phyloP scores from a whole-genome alignment of 2,888 invertebrate species.

The Cyclophora albipunctata region DNA sequence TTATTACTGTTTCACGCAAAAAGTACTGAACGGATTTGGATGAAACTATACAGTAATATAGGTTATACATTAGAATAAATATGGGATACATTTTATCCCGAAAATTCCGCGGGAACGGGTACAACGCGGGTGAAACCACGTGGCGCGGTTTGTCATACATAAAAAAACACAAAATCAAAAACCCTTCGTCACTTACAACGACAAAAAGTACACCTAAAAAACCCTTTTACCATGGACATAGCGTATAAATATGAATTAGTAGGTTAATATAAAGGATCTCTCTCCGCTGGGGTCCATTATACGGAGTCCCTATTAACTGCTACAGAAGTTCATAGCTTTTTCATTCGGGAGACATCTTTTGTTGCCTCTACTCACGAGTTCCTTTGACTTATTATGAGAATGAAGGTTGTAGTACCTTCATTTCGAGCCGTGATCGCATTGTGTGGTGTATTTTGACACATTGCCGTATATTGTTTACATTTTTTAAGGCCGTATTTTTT shows the following conservation, averaged over 20 bases:
- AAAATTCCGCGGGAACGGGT: no score
- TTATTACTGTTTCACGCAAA: no score
- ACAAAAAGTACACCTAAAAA: slow-evolving; percentile 13
- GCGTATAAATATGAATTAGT: slow-evolving; percentile 55
- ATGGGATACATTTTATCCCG: no score
- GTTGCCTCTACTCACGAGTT: slow-evolving; percentile 38
- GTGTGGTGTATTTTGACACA: slow-evolving; percentile 70
- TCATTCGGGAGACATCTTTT: slow-evolving; percentile 48
- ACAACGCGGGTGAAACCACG: no score
- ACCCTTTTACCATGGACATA: slow-evolving; percentile 45
- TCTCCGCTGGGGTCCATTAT: slow-evolving; percentile 54
- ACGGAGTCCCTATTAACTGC: slow-evolving; percentile 59
- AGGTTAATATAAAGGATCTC: slow-evolving; percentile 42
- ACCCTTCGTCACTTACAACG: slow-evolving; percentile 12
- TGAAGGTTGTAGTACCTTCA: slow-evolving; percentile 20
- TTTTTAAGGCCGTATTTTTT: slow-evolving; percentile 53
- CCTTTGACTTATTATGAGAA: slow-evolving; percentile 41
- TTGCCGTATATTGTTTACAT: slow-evolving; percentile 59
- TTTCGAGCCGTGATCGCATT: slow-evolving; percentile 48
- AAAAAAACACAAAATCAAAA: no score
- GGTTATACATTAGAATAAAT: no score
- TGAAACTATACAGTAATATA: no score
- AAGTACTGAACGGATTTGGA: no score
- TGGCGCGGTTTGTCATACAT: no score
- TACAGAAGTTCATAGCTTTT: slow-evolving; percentile 72